Conservation (phyloP, 1,140 invertebrate species). For the Drosophila kikkawai region DNA sequence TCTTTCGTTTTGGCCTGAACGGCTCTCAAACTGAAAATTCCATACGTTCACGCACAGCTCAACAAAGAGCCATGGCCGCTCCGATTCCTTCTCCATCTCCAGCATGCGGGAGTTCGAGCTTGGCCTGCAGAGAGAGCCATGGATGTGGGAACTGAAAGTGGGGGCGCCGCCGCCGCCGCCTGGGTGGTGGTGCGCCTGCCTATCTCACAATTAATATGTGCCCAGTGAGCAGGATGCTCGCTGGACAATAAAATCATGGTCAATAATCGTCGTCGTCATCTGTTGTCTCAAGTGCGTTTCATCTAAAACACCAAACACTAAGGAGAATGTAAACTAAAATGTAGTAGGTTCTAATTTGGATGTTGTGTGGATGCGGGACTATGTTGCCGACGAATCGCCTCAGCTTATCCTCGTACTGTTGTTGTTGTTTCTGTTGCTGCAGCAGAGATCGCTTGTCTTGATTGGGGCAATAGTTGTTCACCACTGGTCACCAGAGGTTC, state of each 20-base stretch:
- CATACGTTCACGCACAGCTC: conserved; percentile 34
- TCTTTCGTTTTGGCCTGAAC: conserved; percentile 6
- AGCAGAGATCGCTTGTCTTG: conserved; percentile 72
- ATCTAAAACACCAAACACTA: conserved; percentile 85
- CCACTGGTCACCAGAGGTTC: conserved; percentile 85
- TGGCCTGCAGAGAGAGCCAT: conserved; percentile 43
- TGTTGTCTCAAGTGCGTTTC: conserved; percentile 84
- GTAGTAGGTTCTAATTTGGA: conserved; percentile 81
- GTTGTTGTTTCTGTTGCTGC: conserved; percentile 55
- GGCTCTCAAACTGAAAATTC: conserved; percentile 46
- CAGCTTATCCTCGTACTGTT: conserved; percentile 66
- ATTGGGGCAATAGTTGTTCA: conserved; percentile 77
- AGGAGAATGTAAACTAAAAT: conserved; percentile 84
- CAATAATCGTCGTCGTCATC: conserved; percentile 80
- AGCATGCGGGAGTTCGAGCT: conserved; percentile 27
- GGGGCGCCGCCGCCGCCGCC: background rate
- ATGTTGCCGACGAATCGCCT: conserved; percentile 79
- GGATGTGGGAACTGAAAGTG: conserved; percentile 61
- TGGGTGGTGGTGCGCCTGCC: conserved; percentile 9
- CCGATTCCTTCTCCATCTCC: conserved; percentile 32
- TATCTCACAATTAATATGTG: conserved; percentile 49
- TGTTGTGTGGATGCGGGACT: conserved; percentile 67
- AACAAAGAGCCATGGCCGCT: conserved; percentile 21
- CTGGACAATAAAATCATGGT: conserved; percentile 66
- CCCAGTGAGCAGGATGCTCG: conserved; percentile 15